Evolutionary conservation across 2,113 vertebrate genomes (phyloP).

Genomic region (pig (Sus scrofa)): DNA sequence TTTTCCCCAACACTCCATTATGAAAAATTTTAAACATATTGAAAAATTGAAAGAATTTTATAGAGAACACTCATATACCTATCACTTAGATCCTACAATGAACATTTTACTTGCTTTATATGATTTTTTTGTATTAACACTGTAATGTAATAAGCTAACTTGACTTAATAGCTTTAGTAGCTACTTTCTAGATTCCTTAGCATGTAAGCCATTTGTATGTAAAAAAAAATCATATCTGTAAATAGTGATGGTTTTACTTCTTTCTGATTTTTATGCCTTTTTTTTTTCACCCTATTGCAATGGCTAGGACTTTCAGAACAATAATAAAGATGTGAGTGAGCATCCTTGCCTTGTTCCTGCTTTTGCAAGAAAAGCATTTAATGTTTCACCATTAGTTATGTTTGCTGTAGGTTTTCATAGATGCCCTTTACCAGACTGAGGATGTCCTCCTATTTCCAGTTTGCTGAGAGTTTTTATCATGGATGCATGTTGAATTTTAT

Average conservation of each 20-base stretch:
- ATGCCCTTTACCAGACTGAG: not conserved
- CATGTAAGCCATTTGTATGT: not conserved
- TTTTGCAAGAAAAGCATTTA: not conserved
- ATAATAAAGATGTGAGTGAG: not conserved
- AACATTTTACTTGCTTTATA: too few relatives aligned
- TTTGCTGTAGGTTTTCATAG: not conserved
- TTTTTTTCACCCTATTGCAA: not conserved
- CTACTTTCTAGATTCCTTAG: not conserved
- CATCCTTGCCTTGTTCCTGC: not conserved
- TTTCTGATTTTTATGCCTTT: constrained; percentile 3
- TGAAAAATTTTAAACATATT: too few relatives aligned
- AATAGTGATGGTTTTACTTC: not conserved
- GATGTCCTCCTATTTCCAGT: not conserved
- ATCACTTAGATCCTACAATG: too few relatives aligned
- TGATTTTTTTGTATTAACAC: not conserved
- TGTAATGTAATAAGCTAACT: not conserved
- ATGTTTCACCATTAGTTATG: not conserved
- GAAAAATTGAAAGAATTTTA: too few relatives aligned
- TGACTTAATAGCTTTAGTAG: not conserved
- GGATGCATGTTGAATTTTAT: not conserved
- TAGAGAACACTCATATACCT: too few relatives aligned
- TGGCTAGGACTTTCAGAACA: not conserved
- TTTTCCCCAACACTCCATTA: too few relatives aligned
- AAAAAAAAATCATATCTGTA: not conserved
- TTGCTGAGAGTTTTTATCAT: not conserved